Evolutionary conservation across 2,888 invertebrate genomes (phyloP).

Genomic region (Cantharis rufa): DNA sequence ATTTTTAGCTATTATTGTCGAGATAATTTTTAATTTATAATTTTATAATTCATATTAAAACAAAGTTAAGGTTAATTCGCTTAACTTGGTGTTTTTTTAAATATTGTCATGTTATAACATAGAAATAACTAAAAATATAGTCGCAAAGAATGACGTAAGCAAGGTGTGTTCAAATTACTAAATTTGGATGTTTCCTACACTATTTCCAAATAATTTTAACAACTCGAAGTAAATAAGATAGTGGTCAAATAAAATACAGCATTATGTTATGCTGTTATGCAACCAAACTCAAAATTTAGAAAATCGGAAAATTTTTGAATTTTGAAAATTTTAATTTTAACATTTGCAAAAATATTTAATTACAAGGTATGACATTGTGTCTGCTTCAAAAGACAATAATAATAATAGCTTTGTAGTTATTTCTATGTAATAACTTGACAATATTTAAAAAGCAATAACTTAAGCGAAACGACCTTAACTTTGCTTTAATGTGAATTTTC

Average conservation of each 20-base stretch:
- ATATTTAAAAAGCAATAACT: too few species aligned
- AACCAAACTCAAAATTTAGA: not conserved
- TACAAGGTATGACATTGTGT: not conserved
- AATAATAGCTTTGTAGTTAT: too few species aligned
- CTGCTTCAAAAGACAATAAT: too few species aligned
- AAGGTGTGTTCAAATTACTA: constrained; percentile 1
- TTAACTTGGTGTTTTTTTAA: not conserved
- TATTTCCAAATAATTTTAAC: not conserved
- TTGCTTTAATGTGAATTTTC: too few species aligned
- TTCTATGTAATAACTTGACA: too few species aligned
- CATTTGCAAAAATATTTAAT: not conserved
- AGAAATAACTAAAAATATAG: not conserved
- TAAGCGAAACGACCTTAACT: too few species aligned
- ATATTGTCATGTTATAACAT: not conserved
- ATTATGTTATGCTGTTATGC: not conserved
- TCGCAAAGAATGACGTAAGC: not conserved
- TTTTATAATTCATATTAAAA: not conserved
- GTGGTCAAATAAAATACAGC: not conserved
- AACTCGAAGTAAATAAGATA: not conserved
- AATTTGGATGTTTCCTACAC: constrained; percentile 1
- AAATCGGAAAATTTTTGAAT: not conserved
- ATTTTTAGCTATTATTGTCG: not conserved
- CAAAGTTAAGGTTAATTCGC: not conserved
- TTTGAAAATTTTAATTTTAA: not conserved
- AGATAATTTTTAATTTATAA: not conserved